phyloP scores from a whole-genome alignment of 35 echinoderm and acorn worm species.

The Heliocidaris erythrogramma region DNA sequence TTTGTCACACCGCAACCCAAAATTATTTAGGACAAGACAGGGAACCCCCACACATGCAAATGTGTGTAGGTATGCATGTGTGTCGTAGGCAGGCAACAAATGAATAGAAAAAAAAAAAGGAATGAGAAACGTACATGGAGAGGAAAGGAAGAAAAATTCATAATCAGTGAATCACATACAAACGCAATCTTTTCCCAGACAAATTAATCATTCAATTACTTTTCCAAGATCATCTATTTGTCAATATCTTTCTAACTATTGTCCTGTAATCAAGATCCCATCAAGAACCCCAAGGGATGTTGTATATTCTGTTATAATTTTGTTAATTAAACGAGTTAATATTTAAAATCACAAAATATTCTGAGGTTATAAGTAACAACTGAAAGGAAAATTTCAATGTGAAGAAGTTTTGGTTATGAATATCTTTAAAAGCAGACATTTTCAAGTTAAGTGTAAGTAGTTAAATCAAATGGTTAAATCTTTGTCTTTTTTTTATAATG shows the following conservation, averaged over 20 bases:
- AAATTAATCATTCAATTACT: not conserved
- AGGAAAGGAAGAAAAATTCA: not conserved
- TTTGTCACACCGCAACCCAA: constrained; percentile 31
- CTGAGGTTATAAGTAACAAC: too few relatives aligned
- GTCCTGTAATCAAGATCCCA: not conserved
- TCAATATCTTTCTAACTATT: not conserved
- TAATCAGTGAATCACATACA: not conserved
- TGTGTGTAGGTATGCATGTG: constrained; percentile 33
- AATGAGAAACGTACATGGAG: not conserved
- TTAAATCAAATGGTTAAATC: too few relatives aligned
- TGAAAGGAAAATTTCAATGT: too few relatives aligned
- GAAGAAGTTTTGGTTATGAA: too few relatives aligned
- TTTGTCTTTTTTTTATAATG: too few relatives aligned
- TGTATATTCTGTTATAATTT: not conserved
- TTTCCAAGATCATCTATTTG: too few relatives aligned
- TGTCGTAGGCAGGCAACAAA: constrained; percentile 28
- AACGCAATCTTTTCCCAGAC: not conserved
- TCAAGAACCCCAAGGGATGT: not conserved
- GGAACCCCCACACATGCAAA: constrained; percentile 37
- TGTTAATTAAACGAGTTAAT: not conserved
- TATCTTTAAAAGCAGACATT: too few relatives aligned
- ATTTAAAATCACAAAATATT: not conserved
- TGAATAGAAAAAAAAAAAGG: not conserved
- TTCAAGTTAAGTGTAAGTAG: too few relatives aligned
- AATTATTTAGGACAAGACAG: not conserved